phyloP scores from a whole-genome alignment of 2,113 vertebrate species.

The Sialia sialis region DNA sequence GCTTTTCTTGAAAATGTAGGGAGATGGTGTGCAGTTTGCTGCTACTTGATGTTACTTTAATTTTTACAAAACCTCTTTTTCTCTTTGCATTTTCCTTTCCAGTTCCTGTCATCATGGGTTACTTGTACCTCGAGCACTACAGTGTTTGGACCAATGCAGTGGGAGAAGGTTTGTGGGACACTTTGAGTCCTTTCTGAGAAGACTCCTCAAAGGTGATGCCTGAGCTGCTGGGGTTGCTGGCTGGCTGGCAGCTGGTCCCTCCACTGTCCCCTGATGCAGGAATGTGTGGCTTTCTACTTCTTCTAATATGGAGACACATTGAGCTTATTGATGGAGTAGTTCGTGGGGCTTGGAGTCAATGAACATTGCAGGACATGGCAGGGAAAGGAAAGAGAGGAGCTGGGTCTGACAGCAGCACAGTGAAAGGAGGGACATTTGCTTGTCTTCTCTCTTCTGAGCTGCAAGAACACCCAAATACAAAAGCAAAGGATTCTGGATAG shows the following conservation, averaged over 20 bases:
- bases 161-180: background rate
- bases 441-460: background rate
- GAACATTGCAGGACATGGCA: background rate
- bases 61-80: background rate
- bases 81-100: background rate
- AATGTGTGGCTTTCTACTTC: background rate
- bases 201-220: background rate
- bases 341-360: background rate
- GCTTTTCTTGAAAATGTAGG: background rate
- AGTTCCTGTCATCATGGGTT: background rate
- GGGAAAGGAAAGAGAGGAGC: background rate
- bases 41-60: background rate
- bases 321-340: background rate
- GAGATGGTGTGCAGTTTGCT: background rate
- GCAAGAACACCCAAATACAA: background rate
- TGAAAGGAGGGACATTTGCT: background rate
- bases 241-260: background rate
- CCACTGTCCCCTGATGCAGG: background rate
- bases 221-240: rapidly evolving
- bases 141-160: rapidly evolving
- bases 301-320: background rate
- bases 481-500: background rate
- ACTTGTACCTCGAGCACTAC: background rate
- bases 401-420: background rate
- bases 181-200: background rate